phyloP scores from a whole-genome alignment of 2,888 invertebrate species.

The Adineta ricciae region DNA sequence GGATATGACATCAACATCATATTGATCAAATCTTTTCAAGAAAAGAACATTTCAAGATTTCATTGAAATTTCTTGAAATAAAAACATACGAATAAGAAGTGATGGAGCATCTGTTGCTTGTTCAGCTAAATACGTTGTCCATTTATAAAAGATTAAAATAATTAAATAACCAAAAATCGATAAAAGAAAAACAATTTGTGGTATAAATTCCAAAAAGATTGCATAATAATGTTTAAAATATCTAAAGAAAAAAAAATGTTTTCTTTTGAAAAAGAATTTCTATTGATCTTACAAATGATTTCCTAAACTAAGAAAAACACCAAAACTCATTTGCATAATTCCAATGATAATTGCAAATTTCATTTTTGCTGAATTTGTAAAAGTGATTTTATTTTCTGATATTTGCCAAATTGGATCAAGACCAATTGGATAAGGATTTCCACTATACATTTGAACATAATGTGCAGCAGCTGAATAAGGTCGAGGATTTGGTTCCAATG shows the following conservation, averaged over 20 bases:
- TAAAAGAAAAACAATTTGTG: slow-evolving; percentile 78
- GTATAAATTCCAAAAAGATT: slow-evolving; percentile 82
- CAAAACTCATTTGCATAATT: slow-evolving; percentile 90
- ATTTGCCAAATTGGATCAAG: slow-evolving; percentile 68
- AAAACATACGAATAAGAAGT: slow-evolving; percentile 64
- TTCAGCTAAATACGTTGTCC: slow-evolving; percentile 56
- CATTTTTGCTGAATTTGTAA: slow-evolving; percentile 90
- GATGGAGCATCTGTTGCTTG: slow-evolving; percentile 74
- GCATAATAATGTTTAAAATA: slow-evolving; percentile 53
- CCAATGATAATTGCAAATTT: slow-evolving; percentile 86
- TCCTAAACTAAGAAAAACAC: slow-evolving; percentile 64
- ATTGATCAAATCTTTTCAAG: slow-evolving; percentile 44
- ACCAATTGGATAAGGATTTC: slow-evolving; percentile 73
- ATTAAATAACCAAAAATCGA: slow-evolving; percentile 91
- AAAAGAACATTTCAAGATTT: too few species aligned
- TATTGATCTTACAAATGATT: slow-evolving; percentile 50
- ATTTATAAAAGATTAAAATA: slow-evolving; percentile 85
- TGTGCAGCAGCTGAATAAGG: neutral
- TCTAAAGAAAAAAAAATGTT: slow-evolving; percentile 27
- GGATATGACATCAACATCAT: slow-evolving; percentile 14
- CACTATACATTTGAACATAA: slow-evolving; percentile 36
- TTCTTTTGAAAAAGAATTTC: too few species aligned
- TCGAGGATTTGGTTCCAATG: slow-evolving; percentile 16
- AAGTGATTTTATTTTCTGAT: slow-evolving; percentile 75
- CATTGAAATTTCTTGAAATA: neutral